phyloP scores from a whole-genome alignment of 2,888 invertebrate species.

The Drosophila parthenogenetica region DNA sequence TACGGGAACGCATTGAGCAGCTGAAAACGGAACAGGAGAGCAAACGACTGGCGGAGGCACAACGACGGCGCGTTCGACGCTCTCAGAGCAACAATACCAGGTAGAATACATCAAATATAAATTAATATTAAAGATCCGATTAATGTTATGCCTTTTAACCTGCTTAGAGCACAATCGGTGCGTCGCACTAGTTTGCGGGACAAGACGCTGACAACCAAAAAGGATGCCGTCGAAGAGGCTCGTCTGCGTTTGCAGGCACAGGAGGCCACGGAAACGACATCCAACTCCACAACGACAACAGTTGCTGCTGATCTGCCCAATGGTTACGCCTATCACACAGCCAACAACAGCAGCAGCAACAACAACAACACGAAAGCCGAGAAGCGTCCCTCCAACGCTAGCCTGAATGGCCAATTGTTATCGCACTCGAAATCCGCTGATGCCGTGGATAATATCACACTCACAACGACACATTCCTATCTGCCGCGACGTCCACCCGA shows the following conservation, averaged over 20 bases:
- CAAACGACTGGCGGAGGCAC: slow-evolving; percentile 87
- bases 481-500: slow-evolving; percentile 88
- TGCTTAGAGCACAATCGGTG: slow-evolving; percentile 93
- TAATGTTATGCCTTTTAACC: neutral
- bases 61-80: slow-evolving; percentile 88
- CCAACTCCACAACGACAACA: slow-evolving; percentile 39
- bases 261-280: slow-evolving; percentile 85
- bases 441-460: slow-evolving; percentile 73
- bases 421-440: slow-evolving; percentile 79
- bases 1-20: slow-evolving; percentile 95
- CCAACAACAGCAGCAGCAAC: slow-evolving; percentile 44
- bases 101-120: slow-evolving; percentile 47
- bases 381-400: slow-evolving; percentile 74
- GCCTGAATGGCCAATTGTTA: slow-evolving; percentile 65
- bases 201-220: slow-evolving; percentile 96
- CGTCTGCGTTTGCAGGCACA: slow-evolving; percentile 89
- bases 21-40: slow-evolving; percentile 95
- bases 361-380: slow-evolving; percentile 58
- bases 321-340: slow-evolving; percentile 63
- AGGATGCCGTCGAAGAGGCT: slow-evolving; percentile 97
- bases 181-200: slow-evolving; percentile 96
- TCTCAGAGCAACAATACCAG: slow-evolving; percentile 90
- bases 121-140: neutral
- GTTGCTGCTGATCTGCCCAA: slow-evolving; percentile 55
- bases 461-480: slow-evolving; percentile 81